A percentile compares a stretch with the other conserved stretches of the same genome.
Evolutionary conservation across 2,888 invertebrate species (phyloP).

Genomic region (Axea sp.): DNA sequence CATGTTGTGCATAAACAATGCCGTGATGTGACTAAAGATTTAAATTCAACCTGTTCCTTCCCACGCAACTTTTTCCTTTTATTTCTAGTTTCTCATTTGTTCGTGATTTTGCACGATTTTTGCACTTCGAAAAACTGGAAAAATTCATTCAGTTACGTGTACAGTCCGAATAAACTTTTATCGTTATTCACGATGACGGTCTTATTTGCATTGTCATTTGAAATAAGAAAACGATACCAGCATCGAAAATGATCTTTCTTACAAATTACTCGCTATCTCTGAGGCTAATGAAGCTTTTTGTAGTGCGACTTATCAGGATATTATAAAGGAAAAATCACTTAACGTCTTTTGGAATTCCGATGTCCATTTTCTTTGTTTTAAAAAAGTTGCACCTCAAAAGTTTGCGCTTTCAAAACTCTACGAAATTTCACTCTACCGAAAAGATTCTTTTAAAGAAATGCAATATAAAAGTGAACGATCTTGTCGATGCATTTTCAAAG

Average conservation of each 20-base stretch:
- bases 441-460: neutral
- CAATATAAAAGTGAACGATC: conserved; percentile 3
- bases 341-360: conserved; percentile 3
- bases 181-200: conserved; percentile 39
- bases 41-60: conserved; percentile 7
- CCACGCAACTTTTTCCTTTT: neutral
- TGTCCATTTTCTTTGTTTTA: conserved; percentile 9
- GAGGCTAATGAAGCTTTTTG: conserved; percentile 45
- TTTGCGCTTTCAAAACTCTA: neutral
- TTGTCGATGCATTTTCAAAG: neutral
- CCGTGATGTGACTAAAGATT: conserved; percentile 43
- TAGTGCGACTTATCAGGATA: conserved; percentile 48
- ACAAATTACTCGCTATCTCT: conserved; percentile 42
- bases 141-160: conserved; percentile 48
- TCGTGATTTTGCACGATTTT: conserved; percentile 27
- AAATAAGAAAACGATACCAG: conserved; percentile 48
- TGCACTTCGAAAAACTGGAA: conserved; percentile 31
- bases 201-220: conserved; percentile 40
- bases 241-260: conserved; percentile 32
- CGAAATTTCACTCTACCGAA: neutral
- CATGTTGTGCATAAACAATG: conserved; percentile 58
- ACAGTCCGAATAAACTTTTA: conserved; percentile 32
- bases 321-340: conserved; percentile 34
- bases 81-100: conserved; percentile 5
- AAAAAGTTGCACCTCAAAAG: conserved; percentile 2